Evolutionary conservation across 1,140 invertebrate genomes (phyloP).

Genomic region (Holotrichia oblita): DNA sequence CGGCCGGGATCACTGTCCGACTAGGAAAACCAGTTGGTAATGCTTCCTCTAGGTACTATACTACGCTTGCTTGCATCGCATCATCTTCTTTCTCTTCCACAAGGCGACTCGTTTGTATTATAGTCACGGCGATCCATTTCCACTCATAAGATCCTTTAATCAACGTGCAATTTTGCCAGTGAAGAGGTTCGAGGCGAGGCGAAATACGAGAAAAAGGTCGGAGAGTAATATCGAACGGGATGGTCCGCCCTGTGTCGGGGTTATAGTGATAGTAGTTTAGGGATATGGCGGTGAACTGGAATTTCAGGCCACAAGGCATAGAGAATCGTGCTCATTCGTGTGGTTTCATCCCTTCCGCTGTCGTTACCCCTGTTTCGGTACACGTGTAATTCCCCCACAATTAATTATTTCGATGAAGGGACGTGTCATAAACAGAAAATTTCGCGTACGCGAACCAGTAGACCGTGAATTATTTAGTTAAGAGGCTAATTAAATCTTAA

Average conservation of each 20-base stretch:
- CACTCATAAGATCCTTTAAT: constrained; percentile 33
- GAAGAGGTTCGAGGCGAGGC: not conserved
- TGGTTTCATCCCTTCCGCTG: not conserved
- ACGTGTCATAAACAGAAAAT: not conserved
- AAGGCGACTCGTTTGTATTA: constrained; percentile 10
- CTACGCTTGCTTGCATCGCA: not conserved
- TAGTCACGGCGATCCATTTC: constrained; percentile 30
- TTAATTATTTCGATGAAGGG: not conserved
- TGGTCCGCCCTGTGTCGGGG: not conserved
- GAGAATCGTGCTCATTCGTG: not conserved
- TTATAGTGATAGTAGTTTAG: not conserved
- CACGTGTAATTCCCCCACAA: not conserved
- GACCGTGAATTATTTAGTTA: not conserved
- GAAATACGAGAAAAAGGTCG: not conserved
- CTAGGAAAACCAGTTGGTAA: not conserved
- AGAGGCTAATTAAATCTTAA: not conserved
- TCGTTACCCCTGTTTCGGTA: not conserved
- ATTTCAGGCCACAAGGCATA: not conserved
- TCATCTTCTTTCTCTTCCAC: not conserved
- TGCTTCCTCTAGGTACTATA: not conserved
- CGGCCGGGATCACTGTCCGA: not conserved
- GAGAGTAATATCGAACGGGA: not conserved
- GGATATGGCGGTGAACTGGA: not conserved
- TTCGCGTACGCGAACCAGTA: not conserved
- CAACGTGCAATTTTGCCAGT: not conserved